A percentile compares a stretch with the other conserved stretches of the same genome.
Evolutionary conservation across 2,113 vertebrate species (phyloP).

Genomic region (Macrotis lagotis): DNA sequence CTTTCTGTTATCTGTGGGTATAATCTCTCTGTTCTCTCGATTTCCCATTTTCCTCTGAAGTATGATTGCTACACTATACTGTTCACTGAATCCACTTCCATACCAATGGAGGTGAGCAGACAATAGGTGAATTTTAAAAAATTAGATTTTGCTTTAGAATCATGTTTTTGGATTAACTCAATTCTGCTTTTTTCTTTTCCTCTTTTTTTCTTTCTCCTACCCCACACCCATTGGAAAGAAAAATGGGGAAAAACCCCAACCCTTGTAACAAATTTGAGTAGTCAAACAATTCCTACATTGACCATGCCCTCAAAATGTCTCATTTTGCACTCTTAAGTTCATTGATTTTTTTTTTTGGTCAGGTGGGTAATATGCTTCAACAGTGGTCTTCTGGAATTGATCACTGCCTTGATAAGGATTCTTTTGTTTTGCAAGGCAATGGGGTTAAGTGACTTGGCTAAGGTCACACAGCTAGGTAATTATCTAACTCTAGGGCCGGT

Average conservation of each 20-base stretch:
- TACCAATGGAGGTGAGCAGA: background rate
- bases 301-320: background rate
- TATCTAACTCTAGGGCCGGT: no score
- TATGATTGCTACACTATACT: background rate
- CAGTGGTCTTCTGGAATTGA: background rate
- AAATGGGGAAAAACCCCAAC: background rate
- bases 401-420: background rate
- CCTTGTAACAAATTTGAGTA: background rate
- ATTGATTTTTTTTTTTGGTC: background rate
- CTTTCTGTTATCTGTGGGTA: background rate
- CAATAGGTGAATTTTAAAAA: background rate
- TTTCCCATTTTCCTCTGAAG: background rate
- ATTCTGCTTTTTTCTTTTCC: background rate
- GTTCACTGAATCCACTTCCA: background rate
- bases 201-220: background rate
- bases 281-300: background rate
- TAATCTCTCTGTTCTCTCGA: background rate
- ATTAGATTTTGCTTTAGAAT: background rate
- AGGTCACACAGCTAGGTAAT: no score
- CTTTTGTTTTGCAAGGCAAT: no score
- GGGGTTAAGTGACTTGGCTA: no score
- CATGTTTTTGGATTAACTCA: background rate
- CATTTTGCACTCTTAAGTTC: background rate
- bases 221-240: background rate
- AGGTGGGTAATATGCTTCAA: no score